Evolutionary conservation across 2,113 vertebrate genomes (phyloP), one percentile per base, ranked within the genome.

Genomic region (Colaptes auratus): DNA sequence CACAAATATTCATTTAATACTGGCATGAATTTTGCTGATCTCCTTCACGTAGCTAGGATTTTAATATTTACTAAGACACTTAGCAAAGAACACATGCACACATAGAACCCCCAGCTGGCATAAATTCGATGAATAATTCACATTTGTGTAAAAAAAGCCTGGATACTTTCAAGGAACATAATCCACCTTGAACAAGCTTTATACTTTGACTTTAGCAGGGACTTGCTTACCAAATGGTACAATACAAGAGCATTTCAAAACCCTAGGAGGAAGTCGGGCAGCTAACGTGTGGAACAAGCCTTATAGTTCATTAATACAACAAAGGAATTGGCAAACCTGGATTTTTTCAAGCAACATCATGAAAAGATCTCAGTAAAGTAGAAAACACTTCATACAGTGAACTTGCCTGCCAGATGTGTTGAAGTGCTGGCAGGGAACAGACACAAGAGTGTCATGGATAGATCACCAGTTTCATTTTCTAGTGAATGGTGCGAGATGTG

Each of bases 341-440:
- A 33, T 65, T 69, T 86, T 86, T 82, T 74, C 8, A 25, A 39
- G 28, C 58, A 83, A 75, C 5, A 17, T 52, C n/a, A 48, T 10
- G 15, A 44, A 65, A 55, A 58, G 30, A 52, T 72, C 35, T 85
- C 11, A 70, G 15, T 58, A 78, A 73, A 39, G 75, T 52, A 48
- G 65, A 61, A 90, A 77, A 48, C 58, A 81, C 36, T 88, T 69
- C 10, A 75, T n/a, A 17, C 18, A 35, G 59, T 25, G 44, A 91
- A 75, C 28, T 82, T 63, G 5, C 12, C 25, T 90, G 72, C 73
- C 96, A 97, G 93, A 95, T 98, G 98, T 89, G 97, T 97, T 24
- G 91, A 97, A 19, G 98, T 98, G 96, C 98, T 98, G 96, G 27
- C 52, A 85, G 44, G 63, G 44, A 93, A 36, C n/a, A 86, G 48